A percentile compares a stretch with the other conserved stretches of the same genome.
Evolutionary conservation across 2,113 vertebrate genomes (phyloP).

Genomic region (Silurus glanis): DNA sequence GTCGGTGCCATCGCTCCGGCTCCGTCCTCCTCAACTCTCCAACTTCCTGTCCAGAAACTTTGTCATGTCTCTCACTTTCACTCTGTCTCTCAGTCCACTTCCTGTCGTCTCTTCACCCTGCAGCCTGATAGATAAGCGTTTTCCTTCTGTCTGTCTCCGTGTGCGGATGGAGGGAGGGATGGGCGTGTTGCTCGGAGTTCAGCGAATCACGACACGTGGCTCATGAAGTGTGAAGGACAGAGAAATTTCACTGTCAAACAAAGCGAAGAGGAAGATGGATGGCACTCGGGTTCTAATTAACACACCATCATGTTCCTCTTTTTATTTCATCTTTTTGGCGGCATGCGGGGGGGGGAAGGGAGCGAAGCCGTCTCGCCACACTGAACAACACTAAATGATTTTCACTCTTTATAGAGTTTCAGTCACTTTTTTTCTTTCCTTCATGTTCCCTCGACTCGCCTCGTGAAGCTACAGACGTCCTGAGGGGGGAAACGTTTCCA

Average conservation of each 20-base stretch:
- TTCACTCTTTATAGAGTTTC: background rate
- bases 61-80: background rate
- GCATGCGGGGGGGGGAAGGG: background rate
- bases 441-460: background rate
- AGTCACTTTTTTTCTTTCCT: background rate
- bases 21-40: background rate
- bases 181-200: constrained; percentile 41
- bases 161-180: background rate
- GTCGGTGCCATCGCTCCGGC: background rate
- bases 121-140: constrained; percentile 41
- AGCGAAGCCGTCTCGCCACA: background rate
- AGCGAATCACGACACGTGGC: constrained; percentile 46
- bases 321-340: background rate
- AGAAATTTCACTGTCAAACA: constrained; percentile 64
- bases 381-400: background rate
- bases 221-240: constrained; percentile 66
- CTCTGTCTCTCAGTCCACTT: constrained; percentile 9
- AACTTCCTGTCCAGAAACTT: background rate
- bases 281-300: constrained; percentile 40
- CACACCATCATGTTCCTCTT: constrained; percentile 15
- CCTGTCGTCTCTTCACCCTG: constrained; percentile 1
- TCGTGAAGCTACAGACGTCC: background rate
- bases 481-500: background rate
- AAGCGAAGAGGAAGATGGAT: constrained; percentile 19
- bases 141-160: constrained; percentile 29